Evolutionary conservation across 2,888 invertebrate species (phyloP).

Genomic region (Aromia moschata): DNA sequence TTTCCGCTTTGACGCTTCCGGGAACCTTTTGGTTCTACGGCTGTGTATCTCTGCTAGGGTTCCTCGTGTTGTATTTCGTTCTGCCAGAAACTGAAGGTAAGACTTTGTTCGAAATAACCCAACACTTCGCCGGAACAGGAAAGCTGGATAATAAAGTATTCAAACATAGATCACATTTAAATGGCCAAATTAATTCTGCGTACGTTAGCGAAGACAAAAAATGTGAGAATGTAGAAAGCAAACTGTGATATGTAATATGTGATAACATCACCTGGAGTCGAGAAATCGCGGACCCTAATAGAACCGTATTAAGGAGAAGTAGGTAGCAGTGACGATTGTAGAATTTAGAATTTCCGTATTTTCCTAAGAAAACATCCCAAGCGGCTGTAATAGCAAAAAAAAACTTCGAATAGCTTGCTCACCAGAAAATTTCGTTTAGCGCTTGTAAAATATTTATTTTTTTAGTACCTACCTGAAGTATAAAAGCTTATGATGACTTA

Average conservation of each 20-base stretch:
- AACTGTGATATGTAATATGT: conserved; percentile 34
- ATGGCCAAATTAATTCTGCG: conserved; percentile 40
- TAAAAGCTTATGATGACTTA: too few species aligned
- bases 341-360: too few species aligned
- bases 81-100: conserved; percentile 86
- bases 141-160: conserved; percentile 64
- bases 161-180: conserved; percentile 39
- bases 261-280: too few species aligned
- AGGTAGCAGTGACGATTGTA: too few species aligned
- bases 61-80: conserved; percentile 70
- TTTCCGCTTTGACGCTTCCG: conserved; percentile 69
- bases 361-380: too few species aligned
- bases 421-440: too few species aligned
- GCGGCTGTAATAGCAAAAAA: too few species aligned
- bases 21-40: conserved; percentile 79
- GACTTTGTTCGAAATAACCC: conserved; percentile 73
- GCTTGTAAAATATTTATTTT: too few species aligned
- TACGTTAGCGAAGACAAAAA: conserved; percentile 17
- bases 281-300: too few species aligned
- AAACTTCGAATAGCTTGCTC: too few species aligned
- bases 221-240: conserved; percentile 13
- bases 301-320: too few species aligned
- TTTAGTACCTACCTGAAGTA: too few species aligned
- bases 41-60: conserved; percentile 69
- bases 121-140: conserved; percentile 71